phyloP scores from a whole-genome alignment of 2,888 invertebrate species.

The Tiliacea citrago region DNA sequence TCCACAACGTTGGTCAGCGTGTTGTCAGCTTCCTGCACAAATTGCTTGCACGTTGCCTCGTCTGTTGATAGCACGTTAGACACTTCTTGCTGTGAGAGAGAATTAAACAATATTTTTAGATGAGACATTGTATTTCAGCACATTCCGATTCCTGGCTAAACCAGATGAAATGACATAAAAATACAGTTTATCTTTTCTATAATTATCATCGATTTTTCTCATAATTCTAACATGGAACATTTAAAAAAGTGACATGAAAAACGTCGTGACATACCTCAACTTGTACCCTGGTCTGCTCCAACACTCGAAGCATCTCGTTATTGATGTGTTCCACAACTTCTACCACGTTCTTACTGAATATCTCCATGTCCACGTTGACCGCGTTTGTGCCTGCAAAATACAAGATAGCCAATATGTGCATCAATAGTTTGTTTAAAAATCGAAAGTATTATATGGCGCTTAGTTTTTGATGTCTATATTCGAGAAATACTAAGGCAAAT shows the following conservation, averaged over 20 bases:
- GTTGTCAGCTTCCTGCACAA: slow-evolving; percentile 52
- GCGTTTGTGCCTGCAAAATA: slow-evolving; percentile 71
- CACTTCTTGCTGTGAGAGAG: slow-evolving; percentile 68
- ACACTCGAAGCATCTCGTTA: slow-evolving; percentile 64
- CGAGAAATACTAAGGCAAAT: too few relatives aligned
- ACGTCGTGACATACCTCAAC: slow-evolving; percentile 71
- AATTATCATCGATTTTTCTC: not conserved
- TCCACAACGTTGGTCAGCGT: slow-evolving; percentile 58
- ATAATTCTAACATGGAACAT: too few relatives aligned
- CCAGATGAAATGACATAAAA: not conserved
- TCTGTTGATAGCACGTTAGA: slow-evolving; percentile 58
- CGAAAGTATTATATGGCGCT: too few relatives aligned
- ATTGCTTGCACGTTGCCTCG: slow-evolving; percentile 50
- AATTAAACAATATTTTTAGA: not conserved
- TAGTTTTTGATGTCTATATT: not conserved
- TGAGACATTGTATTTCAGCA: not conserved
- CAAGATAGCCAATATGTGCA: not conserved
- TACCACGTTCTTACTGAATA: slow-evolving; percentile 75
- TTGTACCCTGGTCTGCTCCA: slow-evolving; percentile 65
- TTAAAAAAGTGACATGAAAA: not conserved
- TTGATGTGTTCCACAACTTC: slow-evolving; percentile 73
- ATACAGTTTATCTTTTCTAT: not conserved
- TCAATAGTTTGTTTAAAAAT: not conserved
- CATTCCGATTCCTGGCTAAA: not conserved
- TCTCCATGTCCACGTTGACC: slow-evolving; percentile 75